Base-by-base conservation (phyloP, 2,888 invertebrate species). In the Eudasyphora cyanicolor region DNA sequence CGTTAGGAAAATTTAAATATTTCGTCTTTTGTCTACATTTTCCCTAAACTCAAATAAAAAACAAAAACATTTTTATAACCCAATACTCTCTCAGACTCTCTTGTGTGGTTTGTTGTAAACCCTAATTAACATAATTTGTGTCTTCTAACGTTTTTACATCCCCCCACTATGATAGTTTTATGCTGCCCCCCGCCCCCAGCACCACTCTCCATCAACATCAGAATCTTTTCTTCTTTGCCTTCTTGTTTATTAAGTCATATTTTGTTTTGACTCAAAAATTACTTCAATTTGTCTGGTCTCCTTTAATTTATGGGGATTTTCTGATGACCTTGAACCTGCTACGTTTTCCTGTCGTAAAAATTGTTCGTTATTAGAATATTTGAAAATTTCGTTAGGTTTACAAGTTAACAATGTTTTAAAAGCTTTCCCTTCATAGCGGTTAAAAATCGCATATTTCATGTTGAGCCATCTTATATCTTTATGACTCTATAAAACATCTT, bases 301-400 rank as follows among this genome's bases (percentile, higher is more conserved):
- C 64, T 67, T 67, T 24, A 67, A 67, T 67, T 64, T 64, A 64
- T 21, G 64, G 10, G n/a, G n/a, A 17, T 42, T 67, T 42, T 67
- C 42, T 67, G 38, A 67, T 42, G 67, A 67, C 42, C 67, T 67
- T 67, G 67, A 67, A 67, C 67, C 67, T 67, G 35, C 8, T 3
- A 21, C 21, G n/a, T 45, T n/a, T n/a, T 2, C 14, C n/a, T 12
- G 2, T n/a, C 45, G n/a, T 45, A 45, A 45, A 45, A n/a, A 45
- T n/a, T 45, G 2, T n/a, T 45, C 45, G 3, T n/a, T 45, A 45
- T 45, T n/a, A 45, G n/a, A 45, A 45, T 45, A 12, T 45, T 45
- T 45, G n/a, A 12, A 38, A 4, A 10, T 38, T 38, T 38, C 12
- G 12, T n/a, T 38, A 38, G 38, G 38, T 10, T 6, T 32, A 14